Evolutionary conservation across 2,888 invertebrate genomes (phyloP).

Genomic region (Patella pellucida): DNA sequence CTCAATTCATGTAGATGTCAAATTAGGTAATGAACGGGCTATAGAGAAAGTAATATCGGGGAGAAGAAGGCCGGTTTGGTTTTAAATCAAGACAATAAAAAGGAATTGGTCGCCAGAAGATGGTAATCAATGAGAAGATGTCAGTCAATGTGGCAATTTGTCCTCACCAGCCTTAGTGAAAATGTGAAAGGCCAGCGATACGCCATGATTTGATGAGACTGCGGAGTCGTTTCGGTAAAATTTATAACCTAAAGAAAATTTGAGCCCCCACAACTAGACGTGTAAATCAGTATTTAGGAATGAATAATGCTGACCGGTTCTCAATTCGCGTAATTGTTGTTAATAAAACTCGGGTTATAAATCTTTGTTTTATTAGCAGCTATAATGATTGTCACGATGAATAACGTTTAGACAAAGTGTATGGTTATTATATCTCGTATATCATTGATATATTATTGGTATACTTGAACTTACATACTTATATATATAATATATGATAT

Average conservation of each 20-base stretch:
- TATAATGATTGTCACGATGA: too few relatives aligned
- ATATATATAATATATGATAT: too few relatives aligned
- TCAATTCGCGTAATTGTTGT: too few relatives aligned
- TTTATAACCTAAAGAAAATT: conserved; percentile 2
- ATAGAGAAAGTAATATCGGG: not conserved
- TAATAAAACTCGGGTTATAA: too few relatives aligned
- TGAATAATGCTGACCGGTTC: not conserved
- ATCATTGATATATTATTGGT: too few relatives aligned
- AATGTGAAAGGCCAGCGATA: not conserved
- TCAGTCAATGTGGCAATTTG: not conserved
- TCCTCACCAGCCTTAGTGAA: not conserved
- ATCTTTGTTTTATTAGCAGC: too few relatives aligned
- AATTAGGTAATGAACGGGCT: not conserved
- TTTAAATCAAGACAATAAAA: not conserved
- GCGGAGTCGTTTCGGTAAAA: not conserved
- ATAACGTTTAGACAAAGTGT: too few relatives aligned
- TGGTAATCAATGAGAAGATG: not conserved
- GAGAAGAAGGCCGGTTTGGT: not conserved
- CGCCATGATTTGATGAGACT: not conserved
- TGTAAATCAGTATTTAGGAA: not conserved
- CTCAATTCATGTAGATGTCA: conserved; percentile 5
- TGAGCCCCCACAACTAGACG: conserved; percentile 7
- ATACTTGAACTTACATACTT: too few relatives aligned
- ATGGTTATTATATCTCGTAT: too few relatives aligned
- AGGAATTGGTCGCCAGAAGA: not conserved